phyloP scores from a whole-genome alignment of 2,113 vertebrate species.

The Alectura lathami region DNA sequence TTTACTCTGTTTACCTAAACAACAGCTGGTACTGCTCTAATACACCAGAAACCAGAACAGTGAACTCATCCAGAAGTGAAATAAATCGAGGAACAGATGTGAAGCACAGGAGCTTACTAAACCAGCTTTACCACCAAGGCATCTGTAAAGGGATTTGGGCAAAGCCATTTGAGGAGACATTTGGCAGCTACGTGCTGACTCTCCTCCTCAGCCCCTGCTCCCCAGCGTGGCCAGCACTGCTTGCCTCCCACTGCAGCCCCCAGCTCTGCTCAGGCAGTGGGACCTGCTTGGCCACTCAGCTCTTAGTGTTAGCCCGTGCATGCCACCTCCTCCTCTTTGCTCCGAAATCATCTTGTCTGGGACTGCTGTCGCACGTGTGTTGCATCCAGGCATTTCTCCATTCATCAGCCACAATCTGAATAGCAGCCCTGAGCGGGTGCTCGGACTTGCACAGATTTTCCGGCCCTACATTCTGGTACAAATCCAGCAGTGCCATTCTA shows the following conservation, averaged over 20 bases:
- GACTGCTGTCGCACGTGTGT: fast-evolving
- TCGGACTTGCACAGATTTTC: background rate
- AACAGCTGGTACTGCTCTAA: background rate
- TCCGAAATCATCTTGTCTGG: background rate
- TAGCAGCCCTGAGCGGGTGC: fast-evolving
- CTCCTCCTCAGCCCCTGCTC: too few relatives aligned
- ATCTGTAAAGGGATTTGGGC: background rate
- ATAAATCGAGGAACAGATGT: background rate
- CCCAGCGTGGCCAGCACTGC: too few relatives aligned
- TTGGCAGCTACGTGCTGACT: too few relatives aligned
- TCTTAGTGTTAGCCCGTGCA: too few relatives aligned
- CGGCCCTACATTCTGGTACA: background rate
- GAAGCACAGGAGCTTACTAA: background rate
- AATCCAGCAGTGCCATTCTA: background rate
- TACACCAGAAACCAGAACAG: background rate
- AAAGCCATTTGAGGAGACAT: background rate
- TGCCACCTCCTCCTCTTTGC: too few relatives aligned
- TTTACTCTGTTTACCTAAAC: background rate
- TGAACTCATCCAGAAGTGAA: background rate
- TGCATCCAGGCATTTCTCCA: background rate
- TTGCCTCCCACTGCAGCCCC: too few relatives aligned
- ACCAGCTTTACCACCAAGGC: background rate
- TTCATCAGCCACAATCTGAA: background rate
- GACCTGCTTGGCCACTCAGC: too few relatives aligned
- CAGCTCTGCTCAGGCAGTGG: too few relatives aligned